A percentile compares a stretch with the other conserved stretches of the same genome.
phyloP scores from a whole-genome alignment of 2,888 invertebrate genomes.

The Nephrocerus scutellatus region DNA sequence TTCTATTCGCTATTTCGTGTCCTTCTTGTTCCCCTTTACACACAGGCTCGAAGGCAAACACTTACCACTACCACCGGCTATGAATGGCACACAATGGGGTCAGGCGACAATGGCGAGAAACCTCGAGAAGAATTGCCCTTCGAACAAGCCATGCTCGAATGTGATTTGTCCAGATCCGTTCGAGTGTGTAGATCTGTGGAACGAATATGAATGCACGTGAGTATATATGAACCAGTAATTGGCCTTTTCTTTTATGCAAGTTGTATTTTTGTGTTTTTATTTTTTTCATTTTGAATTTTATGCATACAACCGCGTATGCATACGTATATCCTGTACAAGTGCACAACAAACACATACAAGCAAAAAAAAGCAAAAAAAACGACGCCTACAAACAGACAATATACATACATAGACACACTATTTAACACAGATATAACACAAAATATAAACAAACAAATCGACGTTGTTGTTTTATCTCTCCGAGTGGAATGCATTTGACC shows the following conservation, averaged over 20 bases:
- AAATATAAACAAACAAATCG: too few relatives aligned
- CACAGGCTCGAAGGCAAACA: slow-evolving; percentile 84
- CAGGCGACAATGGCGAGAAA: slow-evolving; percentile 92
- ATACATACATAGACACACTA: too few relatives aligned
- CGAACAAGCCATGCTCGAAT: slow-evolving; percentile 90
- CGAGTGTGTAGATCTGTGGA: slow-evolving; percentile 95
- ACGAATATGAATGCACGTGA: slow-evolving; percentile 98
- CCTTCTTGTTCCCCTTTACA: slow-evolving; percentile 2
- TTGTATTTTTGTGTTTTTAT: slow-evolving; percentile 5
- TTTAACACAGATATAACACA: too few relatives aligned
- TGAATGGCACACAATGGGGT: slow-evolving; percentile 94
- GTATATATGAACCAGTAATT: too few relatives aligned
- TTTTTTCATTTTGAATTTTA: too few relatives aligned
- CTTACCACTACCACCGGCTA: slow-evolving; percentile 86
- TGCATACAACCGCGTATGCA: too few relatives aligned
- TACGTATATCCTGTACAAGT: too few relatives aligned
- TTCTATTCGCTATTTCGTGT: background rate
- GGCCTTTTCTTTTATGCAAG: background rate
- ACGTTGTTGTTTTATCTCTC: too few relatives aligned
- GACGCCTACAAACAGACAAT: too few relatives aligned
- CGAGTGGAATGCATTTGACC: too few relatives aligned
- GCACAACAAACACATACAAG: too few relatives aligned
- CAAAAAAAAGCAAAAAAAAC: too few relatives aligned
- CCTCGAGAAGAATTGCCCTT: slow-evolving; percentile 85
- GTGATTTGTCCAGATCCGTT: slow-evolving; percentile 90